Evolutionary conservation across 2,113 vertebrate species (phyloP).

Genomic region (Epinephelus cyanopodus): DNA sequence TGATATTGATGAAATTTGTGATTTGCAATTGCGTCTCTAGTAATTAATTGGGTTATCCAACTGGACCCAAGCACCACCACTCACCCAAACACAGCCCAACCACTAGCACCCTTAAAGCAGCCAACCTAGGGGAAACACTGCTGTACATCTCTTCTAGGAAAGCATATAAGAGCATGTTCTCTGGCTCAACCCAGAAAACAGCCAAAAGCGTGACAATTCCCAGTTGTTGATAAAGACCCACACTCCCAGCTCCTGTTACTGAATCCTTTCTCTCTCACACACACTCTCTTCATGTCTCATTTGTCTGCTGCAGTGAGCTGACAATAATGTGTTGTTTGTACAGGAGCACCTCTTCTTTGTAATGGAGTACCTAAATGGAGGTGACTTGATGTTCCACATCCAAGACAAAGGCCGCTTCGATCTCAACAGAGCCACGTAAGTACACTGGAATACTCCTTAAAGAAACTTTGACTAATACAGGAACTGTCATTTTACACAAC

Average conservation of each 20-base stretch:
- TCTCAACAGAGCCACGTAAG: constrained; percentile 92
- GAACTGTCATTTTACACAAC: neutral
- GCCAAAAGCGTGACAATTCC: constrained; percentile 66
- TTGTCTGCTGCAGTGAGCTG: constrained; percentile 27
- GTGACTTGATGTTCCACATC: constrained; percentile 99
- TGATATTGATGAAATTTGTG: too few species aligned
- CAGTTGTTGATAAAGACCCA: constrained; percentile 6
- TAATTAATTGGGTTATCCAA: too few species aligned
- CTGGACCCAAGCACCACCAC: too few species aligned
- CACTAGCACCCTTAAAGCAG: too few species aligned
- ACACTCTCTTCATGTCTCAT: neutral
- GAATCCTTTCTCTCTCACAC: neutral
- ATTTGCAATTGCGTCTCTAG: too few species aligned
- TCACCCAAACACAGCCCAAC: too few species aligned
- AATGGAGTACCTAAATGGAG: constrained; percentile 98
- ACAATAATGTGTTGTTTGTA: constrained; percentile 48
- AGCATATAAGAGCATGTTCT: constrained; percentile 13
- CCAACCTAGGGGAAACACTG: too few species aligned
- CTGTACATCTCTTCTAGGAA: neutral
- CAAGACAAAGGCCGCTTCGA: constrained; percentile 98
- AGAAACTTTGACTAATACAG: neutral
- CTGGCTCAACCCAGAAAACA: constrained; percentile 58
- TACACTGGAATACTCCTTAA: neutral
- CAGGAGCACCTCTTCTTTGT: constrained; percentile 99
- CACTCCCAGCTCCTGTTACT: neutral